A percentile compares a stretch with the other conserved stretches of the same genome.
Evolutionary conservation across 1,140 invertebrate genomes (phyloP).

Genomic region (Magallana angulata): DNA sequence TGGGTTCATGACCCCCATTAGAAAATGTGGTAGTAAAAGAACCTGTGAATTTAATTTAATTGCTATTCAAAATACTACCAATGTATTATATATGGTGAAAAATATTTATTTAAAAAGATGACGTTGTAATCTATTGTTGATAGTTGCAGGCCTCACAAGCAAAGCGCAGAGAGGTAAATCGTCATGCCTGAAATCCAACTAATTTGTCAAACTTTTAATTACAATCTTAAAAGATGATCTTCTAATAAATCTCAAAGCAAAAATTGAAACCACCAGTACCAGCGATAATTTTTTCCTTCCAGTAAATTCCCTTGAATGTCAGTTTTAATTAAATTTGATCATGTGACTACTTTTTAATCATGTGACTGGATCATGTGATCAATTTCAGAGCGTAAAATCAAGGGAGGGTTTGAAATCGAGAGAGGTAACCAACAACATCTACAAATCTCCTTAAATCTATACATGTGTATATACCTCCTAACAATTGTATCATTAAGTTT

Average conservation of each 20-base stretch:
- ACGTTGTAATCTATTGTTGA: not conserved
- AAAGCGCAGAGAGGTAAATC: conserved; percentile 19
- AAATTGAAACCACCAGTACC: not conserved
- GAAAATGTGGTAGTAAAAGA: too few relatives aligned
- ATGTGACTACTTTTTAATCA: not conserved
- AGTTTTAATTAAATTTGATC: not conserved
- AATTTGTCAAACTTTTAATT: not conserved
- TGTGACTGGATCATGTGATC: not conserved
- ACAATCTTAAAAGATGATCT: not conserved
- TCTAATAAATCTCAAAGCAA: not conserved
- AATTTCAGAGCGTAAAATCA: conserved; percentile 27
- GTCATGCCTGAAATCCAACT: not conserved
- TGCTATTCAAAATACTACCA: too few relatives aligned
- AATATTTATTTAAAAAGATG: too few relatives aligned
- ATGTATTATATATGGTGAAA: too few relatives aligned
- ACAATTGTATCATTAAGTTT: too few relatives aligned
- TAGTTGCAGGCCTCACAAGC: not conserved
- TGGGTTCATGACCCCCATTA: too few relatives aligned
- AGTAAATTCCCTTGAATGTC: not conserved
- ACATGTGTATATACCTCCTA: too few relatives aligned
- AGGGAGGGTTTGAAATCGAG: not conserved
- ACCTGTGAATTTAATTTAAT: too few relatives aligned
- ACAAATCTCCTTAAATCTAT: too few relatives aligned
- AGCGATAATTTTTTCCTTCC: not conserved
- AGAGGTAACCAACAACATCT: not conserved